These are phyloP conservation scores for Leucozona laternaria DNA, from an alignment of 2,888 invertebrate species.

Conservation along the genomic window DNA sequence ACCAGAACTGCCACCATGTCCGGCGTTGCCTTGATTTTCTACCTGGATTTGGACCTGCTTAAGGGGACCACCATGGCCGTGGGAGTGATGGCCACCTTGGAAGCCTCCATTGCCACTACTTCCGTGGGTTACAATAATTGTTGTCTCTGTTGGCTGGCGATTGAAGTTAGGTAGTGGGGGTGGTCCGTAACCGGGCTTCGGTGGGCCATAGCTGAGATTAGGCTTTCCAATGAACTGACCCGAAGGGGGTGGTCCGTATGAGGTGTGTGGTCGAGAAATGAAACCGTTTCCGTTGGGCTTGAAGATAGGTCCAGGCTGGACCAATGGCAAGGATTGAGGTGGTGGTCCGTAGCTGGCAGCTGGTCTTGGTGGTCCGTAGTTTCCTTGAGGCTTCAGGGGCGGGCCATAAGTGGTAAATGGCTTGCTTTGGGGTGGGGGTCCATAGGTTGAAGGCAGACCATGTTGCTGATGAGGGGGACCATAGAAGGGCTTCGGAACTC, in stretches of 20 bases:
- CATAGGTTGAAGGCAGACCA: slow-evolving; percentile 78
- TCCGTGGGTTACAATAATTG: slow-evolving; percentile 78
- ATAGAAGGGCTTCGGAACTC: slow-evolving; percentile 83
- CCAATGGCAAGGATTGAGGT: slow-evolving; percentile 81
- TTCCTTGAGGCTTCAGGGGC: slow-evolving; percentile 78
- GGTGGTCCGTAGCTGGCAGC: slow-evolving; percentile 78
- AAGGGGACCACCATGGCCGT: slow-evolving; percentile 85
- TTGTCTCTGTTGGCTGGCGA: slow-evolving; percentile 78
- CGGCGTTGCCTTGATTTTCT: slow-evolving; percentile 80
- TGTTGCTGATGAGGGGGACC: slow-evolving; percentile 82
- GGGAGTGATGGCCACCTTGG: slow-evolving; percentile 30
- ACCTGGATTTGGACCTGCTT: slow-evolving; percentile 84
- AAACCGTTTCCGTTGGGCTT: slow-evolving; percentile 79
- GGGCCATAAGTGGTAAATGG: slow-evolving; percentile 83
- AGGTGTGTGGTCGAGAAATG: slow-evolving; percentile 80
- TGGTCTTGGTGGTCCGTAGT: slow-evolving; percentile 76
- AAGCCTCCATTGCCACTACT: slow-evolving; percentile 52
- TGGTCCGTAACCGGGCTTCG: slow-evolving; percentile 81
- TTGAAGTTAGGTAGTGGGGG: slow-evolving; percentile 76
- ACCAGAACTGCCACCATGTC: slow-evolving; percentile 81
- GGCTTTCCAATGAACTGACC: slow-evolving; percentile 73
- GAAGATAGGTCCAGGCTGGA: slow-evolving; percentile 80
- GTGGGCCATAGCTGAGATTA: slow-evolving; percentile 81
- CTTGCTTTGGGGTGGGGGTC: slow-evolving; percentile 80
- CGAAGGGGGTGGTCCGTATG: slow-evolving; percentile 79